Conservation (phyloP, 1,140 invertebrate genomes). For the Caerostris darwini region DNA sequence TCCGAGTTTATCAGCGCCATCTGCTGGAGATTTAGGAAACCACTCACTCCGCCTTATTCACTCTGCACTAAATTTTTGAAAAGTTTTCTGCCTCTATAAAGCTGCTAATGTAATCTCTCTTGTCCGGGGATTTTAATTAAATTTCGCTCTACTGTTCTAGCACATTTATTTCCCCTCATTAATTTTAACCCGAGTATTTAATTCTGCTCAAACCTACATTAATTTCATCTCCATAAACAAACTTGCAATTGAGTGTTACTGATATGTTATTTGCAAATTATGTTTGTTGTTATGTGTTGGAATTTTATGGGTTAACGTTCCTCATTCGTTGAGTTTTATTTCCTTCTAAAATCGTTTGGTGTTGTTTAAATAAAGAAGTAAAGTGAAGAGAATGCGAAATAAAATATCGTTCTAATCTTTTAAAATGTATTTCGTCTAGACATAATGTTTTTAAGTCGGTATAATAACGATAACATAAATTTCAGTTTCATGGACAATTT, state of each 20-base stretch:
- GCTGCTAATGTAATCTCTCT: neutral
- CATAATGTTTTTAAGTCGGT: too few relatives aligned
- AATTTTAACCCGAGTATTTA: neutral
- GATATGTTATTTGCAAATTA: neutral
- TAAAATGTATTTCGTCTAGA: too few relatives aligned
- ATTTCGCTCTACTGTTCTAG: neutral
- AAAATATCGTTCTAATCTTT: too few relatives aligned
- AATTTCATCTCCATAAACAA: neutral
- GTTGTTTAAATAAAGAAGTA: neutral
- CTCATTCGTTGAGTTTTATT: neutral
- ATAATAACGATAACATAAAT: too few relatives aligned
- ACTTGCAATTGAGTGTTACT: neutral
- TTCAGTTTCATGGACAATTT: too few relatives aligned
- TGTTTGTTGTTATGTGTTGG: neutral
- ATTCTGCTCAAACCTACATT: neutral
- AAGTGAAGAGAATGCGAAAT: neutral
- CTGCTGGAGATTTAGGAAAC: neutral
- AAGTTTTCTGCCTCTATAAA: neutral
- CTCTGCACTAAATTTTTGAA: neutral
- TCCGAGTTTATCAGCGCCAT: neutral
- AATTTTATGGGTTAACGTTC: neutral
- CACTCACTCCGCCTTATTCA: neutral
- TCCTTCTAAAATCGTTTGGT: neutral
- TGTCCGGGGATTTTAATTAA: neutral
- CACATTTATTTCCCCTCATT: neutral